phyloP scores from a whole-genome alignment of 2,797 vertebrate species.

The Amniataba percoides region DNA sequence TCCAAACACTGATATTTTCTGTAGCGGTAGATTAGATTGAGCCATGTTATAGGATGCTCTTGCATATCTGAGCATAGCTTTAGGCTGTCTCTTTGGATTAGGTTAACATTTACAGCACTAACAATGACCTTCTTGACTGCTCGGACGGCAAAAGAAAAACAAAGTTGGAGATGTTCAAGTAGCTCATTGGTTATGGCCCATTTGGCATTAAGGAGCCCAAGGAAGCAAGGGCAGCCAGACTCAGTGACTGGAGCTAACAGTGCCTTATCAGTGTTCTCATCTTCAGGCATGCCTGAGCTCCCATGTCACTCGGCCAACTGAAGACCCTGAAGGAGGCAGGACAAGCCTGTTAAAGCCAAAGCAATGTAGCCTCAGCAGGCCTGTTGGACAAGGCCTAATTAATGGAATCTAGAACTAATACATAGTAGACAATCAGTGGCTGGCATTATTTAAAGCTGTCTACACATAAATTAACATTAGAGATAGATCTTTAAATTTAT shows the following conservation, averaged over 20 bases:
- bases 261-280: slow-evolving; percentile 47
- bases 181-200: slow-evolving; percentile 63
- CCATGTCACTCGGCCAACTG: slow-evolving; percentile 35
- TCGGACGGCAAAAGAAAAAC: slow-evolving; percentile 50
- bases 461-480: not conserved
- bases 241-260: slow-evolving; percentile 33
- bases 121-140: slow-evolving; percentile 23
- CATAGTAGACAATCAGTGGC: not conserved
- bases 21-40: slow-evolving; percentile 21
- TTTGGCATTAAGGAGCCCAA: slow-evolving; percentile 40
- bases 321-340: slow-evolving; percentile 39
- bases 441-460: not conserved
- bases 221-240: slow-evolving; percentile 35
- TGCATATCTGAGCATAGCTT: slow-evolving; percentile 4
- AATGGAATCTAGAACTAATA: not conserved
- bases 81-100: slow-evolving; percentile 20
- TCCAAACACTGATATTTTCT: slow-evolving; percentile 23
- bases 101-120: slow-evolving; percentile 2
- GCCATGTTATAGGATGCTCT: not conserved
- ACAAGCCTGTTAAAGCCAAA: slow-evolving; percentile 41
- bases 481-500: no score
- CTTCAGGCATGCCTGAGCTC: slow-evolving; percentile 50
- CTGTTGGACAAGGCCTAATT: slow-evolving; percentile 14
- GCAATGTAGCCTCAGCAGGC: slow-evolving; percentile 17
- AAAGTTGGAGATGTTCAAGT: slow-evolving; percentile 53